Percentiles rank a stretch among this genome's conserved stretches.
Conservation (phyloP, 2,888 invertebrate genomes). For the Meiosimyza platycephala region DNA sequence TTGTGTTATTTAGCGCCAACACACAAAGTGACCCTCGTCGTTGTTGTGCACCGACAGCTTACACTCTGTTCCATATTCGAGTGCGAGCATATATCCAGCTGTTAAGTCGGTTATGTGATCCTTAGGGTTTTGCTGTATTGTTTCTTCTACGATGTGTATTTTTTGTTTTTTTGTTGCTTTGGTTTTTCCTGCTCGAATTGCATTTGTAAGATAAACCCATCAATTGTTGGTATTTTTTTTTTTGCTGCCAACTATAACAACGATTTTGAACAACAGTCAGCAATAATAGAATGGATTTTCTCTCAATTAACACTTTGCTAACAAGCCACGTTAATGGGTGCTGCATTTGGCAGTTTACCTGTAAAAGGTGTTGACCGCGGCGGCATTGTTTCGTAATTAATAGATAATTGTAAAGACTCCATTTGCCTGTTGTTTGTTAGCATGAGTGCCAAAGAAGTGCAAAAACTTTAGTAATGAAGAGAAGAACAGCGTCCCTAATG, state of each 20-base stretch:
- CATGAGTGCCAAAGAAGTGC: too few species aligned
- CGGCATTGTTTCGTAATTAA: conserved; percentile 55
- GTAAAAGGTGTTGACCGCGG: conserved; percentile 42
- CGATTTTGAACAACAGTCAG: not conserved
- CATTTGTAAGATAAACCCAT: conserved; percentile 2
- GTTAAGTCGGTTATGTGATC: conserved; percentile 33
- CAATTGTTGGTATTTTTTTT: not conserved
- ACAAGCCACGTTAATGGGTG: conserved; percentile 27
- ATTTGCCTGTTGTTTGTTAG: not conserved
- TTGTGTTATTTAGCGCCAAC: not conserved
- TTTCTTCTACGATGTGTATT: not conserved
- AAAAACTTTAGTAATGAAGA: too few species aligned
- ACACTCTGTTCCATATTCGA: not conserved
- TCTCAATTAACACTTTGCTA: conserved; percentile 40
- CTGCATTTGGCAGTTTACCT: not conserved
- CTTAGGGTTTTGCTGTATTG: not conserved
- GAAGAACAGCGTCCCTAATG: too few species aligned
- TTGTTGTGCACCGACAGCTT: not conserved
- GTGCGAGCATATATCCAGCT: conserved; percentile 9
- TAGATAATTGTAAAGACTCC: conserved; percentile 51
- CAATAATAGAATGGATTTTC: conserved; percentile 23
- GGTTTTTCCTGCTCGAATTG: conserved; percentile 16
- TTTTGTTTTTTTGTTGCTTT: conserved; percentile 7
- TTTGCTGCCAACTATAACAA: not conserved
- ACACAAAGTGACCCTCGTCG: not conserved